Evolutionary conservation across 2,888 invertebrate genomes (phyloP).

Genomic region (Mellilla xanthometata): DNA sequence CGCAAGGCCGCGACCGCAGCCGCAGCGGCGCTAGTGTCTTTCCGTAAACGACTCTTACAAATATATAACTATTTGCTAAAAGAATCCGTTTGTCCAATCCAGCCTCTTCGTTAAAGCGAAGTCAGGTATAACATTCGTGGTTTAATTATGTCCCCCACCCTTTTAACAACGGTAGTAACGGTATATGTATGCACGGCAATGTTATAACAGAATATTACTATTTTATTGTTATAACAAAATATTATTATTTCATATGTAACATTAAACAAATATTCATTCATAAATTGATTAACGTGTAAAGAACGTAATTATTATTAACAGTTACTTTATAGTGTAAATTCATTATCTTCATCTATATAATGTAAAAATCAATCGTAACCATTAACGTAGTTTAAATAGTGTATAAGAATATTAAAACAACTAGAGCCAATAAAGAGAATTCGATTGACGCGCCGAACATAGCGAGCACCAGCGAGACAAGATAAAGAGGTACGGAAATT

Average conservation of each 20-base stretch:
- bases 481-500: too few relatives aligned
- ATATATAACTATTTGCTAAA: conserved; percentile 56
- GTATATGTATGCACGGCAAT: conserved; percentile 40
- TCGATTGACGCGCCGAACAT: too few relatives aligned
- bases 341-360: too few relatives aligned
- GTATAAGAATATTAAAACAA: conserved; percentile 75
- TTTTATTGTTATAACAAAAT: conserved; percentile 59
- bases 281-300: too few relatives aligned
- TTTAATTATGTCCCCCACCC: conserved; percentile 63
- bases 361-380: too few relatives aligned
- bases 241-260: conserved; percentile 25
- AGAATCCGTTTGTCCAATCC: conserved; percentile 54
- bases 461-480: too few relatives aligned
- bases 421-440: too few relatives aligned
- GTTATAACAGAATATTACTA: conserved; percentile 19
- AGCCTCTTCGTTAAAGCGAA: conserved; percentile 69
- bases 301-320: too few relatives aligned
- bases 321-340: too few relatives aligned
- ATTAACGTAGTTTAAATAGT: too few relatives aligned
- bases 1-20: conserved; percentile 6
- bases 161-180: conserved; percentile 29
- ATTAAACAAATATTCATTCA: too few relatives aligned
- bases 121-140: conserved; percentile 53
- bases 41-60: conserved; percentile 53
- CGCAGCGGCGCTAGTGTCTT: conserved; percentile 20